Percentiles rank a stretch among this genome's conserved stretches.
Evolutionary conservation across 2,888 invertebrate genomes (phyloP).

Genomic region (Mythimna vitellina): DNA sequence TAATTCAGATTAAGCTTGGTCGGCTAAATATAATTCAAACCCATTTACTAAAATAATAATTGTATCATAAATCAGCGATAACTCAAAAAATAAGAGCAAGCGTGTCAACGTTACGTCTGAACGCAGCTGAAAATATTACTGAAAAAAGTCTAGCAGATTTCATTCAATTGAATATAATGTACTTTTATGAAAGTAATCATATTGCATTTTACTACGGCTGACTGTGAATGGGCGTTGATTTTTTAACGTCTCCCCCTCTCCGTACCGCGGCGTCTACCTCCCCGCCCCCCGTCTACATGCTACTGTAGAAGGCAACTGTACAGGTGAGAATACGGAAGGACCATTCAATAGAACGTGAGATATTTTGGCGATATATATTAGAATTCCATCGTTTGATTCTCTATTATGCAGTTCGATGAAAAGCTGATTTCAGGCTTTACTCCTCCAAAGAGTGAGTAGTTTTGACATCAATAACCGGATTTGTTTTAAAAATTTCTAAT

Average conservation of each 20-base stretch:
- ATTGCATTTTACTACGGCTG: constrained; percentile 42
- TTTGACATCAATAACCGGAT: too few relatives aligned
- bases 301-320: neutral
- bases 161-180: constrained; percentile 34
- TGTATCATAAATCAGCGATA: neutral
- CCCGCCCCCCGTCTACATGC: neutral
- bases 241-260: constrained; percentile 49
- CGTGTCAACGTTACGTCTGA: neutral
- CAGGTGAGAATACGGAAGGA: constrained; percentile 11
- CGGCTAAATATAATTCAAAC: neutral
- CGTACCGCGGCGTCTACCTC: neutral
- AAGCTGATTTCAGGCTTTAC: too few relatives aligned
- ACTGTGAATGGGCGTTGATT: constrained; percentile 55
- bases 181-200: constrained; percentile 30
- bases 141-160: constrained; percentile 9
- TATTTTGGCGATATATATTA: too few relatives aligned
- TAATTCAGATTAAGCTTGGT: neutral
- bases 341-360: too few relatives aligned
- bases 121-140: constrained; percentile 19
- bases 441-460: too few relatives aligned
- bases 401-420: too few relatives aligned
- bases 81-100: neutral
- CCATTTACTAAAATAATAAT: neutral
- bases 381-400: too few relatives aligned
- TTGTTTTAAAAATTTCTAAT: too few relatives aligned